These are phyloP conservation scores for Parasteatoda lunata DNA, from an alignment of 2,888 invertebrate genomes.

Conservation along the genomic window DNA sequence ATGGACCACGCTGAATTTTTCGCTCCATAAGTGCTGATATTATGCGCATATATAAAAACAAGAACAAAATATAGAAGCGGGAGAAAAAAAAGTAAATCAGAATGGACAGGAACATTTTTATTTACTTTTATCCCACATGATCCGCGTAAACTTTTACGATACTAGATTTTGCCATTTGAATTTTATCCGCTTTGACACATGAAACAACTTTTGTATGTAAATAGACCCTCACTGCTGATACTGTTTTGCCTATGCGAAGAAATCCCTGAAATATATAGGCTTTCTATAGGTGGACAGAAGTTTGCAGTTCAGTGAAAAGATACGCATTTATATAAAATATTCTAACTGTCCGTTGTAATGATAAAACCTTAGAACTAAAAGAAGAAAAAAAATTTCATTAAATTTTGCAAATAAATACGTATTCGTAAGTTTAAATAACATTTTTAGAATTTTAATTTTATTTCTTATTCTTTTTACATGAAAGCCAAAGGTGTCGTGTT, in stretches of 20 bases:
- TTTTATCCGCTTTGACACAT: constrained; percentile 26
- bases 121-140: not conserved
- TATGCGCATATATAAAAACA: constrained; percentile 1
- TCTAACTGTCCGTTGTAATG: too few relatives aligned
- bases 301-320: not conserved
- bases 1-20: not conserved
- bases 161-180: constrained; percentile 24
- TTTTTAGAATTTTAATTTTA: too few relatives aligned
- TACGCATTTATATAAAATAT: not conserved
- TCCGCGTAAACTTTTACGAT: not conserved
- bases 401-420: too few relatives aligned
- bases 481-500: too few relatives aligned
- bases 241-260: not conserved
- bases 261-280: not conserved
- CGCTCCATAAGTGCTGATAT: not conserved
- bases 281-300: not conserved
- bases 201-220: constrained; percentile 35
- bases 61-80: not conserved
- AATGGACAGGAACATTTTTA: not conserved
- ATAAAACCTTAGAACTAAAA: too few relatives aligned
- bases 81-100: not conserved
- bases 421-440: too few relatives aligned
- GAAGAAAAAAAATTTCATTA: not conserved
- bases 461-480: too few relatives aligned
- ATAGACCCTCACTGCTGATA: not conserved